Evolutionary conservation across 2,113 vertebrate genomes (phyloP), one percentile per base, ranked within the genome.

Genomic region (Dunckerocampus dactyliophorus): DNA sequence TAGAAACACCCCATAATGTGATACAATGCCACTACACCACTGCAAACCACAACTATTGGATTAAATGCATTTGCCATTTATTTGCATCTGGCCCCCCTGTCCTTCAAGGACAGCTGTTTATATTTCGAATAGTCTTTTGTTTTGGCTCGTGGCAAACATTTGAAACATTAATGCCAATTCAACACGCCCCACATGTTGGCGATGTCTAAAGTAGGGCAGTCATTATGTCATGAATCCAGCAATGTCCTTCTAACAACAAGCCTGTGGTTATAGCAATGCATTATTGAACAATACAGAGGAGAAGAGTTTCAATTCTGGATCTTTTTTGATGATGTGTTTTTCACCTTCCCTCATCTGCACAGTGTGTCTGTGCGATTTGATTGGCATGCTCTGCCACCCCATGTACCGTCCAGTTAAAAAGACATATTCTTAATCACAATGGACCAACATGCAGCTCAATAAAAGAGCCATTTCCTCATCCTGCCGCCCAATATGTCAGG

Each of bases 401-500:
- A 42, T 57, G 56, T 21, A 53, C 52, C 19, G 62, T 37, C 43
- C 21, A n/a, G 46, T 63, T 62, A 19, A 69, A 43, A 67, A 70
- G 47, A 49, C 21, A 19, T 47, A 65, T 62, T 49, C 43, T 46
- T 46, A 21, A 61, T 63, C 59, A 63, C 47, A 56, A 14, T 64
- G 51, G 16, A 60, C 56, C 34, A 34, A 61, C 64, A 72, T 64
- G 17, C 46, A 75, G 45, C 51, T 53, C 62, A 63, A 80, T 60
- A 69, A 66, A 69, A 56, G 31, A 65, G 53, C 47, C 46, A 51
- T 21, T 37, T 49, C 49, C n/a, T 55, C 8, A 47, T 54, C 62
- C 47, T 59, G 24, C 61, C 39, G 17, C 60, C 64, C 39, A 51
- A 49, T 46, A 51, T 69, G 9, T 62, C 46, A 60, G 21, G 28